These are phyloP conservation scores for Neria commutata DNA, from an alignment of 2,888 invertebrate genomes.

Conservation along the genomic window DNA sequence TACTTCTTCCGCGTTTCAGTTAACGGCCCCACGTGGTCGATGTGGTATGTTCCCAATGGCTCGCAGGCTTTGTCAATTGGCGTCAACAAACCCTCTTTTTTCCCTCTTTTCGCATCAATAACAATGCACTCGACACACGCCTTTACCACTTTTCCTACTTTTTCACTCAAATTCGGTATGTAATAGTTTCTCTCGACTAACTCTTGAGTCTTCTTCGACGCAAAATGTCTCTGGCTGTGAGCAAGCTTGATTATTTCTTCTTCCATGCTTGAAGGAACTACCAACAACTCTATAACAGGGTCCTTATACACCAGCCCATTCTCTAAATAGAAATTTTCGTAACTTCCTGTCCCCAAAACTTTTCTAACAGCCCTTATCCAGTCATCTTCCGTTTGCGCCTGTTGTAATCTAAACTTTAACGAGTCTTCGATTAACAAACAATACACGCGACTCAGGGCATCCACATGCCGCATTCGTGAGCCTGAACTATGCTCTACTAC, in stretches of 20 bases:
- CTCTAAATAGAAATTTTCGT: constrained; percentile 7
- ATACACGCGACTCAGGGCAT: constrained; percentile 8
- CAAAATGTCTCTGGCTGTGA: constrained; percentile 44
- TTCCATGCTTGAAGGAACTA: constrained; percentile 34
- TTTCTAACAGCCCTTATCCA: constrained; percentile 7
- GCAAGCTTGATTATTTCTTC: constrained; percentile 47
- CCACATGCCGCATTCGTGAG: constrained; percentile 4
- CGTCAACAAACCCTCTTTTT: constrained; percentile 47
- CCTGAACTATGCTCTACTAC: constrained; percentile 4
- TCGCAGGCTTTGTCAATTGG: constrained; percentile 42
- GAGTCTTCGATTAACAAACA: constrained; percentile 6
- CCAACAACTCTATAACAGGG: constrained; percentile 26
- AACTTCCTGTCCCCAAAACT: not conserved
- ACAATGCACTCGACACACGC: constrained; percentile 23
- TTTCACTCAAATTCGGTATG: constrained; percentile 24
- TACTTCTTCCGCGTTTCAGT: constrained; percentile 42
- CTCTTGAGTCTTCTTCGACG: constrained; percentile 36
- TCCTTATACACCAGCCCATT: constrained; percentile 14
- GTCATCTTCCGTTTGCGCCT: constrained; percentile 8
- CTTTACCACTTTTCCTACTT: constrained; percentile 2
- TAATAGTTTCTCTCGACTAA: constrained; percentile 38
- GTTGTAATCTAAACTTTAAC: not conserved
- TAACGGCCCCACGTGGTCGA: constrained; percentile 51
- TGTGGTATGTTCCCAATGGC: constrained; percentile 44
- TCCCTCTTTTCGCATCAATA: constrained; percentile 39